Percentiles rank a stretch among this genome's conserved stretches.
phyloP scores from a whole-genome alignment of 2,888 invertebrate species.

The Yponomeuta malinellus region DNA sequence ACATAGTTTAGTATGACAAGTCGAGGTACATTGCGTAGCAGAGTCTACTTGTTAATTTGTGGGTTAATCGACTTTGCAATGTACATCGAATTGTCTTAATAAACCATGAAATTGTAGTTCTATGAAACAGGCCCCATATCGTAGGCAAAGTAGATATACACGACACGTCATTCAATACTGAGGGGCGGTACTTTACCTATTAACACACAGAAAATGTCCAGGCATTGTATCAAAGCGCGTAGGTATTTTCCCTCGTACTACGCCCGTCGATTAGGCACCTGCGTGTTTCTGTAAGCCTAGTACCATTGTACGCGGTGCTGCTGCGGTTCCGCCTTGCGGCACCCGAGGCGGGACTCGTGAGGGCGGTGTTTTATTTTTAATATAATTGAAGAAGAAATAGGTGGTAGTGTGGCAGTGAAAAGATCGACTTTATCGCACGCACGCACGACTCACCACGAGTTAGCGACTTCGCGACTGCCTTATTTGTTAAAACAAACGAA shows the following conservation, averaged over 20 bases:
- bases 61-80: too few species aligned
- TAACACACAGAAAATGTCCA: not conserved
- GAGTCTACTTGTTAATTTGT: too few species aligned
- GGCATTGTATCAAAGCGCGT: not conserved
- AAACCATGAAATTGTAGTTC: too few species aligned
- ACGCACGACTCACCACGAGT: not conserved
- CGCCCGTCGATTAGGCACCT: constrained; percentile 10
- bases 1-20: too few species aligned
- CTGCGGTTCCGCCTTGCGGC: constrained; percentile 44
- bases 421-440: not conserved
- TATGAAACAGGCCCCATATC: too few species aligned
- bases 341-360: constrained; percentile 7
- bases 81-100: too few species aligned
- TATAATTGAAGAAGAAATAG: not conserved
- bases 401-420: not conserved
- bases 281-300: constrained; percentile 38
- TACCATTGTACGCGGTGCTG: constrained; percentile 42
- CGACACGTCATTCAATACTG: not conserved
- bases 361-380: not conserved
- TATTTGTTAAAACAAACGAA: not conserved
- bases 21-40: too few species aligned
- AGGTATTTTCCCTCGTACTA: not conserved
- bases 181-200: not conserved
- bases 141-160: not conserved
- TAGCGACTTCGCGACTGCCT: not conserved